Percentiles rank a stretch among this genome's conserved stretches.
These are phyloP conservation scores for Troilus luridus DNA, from an alignment of 2,888 invertebrate genomes.

Conservation along the genomic window DNA sequence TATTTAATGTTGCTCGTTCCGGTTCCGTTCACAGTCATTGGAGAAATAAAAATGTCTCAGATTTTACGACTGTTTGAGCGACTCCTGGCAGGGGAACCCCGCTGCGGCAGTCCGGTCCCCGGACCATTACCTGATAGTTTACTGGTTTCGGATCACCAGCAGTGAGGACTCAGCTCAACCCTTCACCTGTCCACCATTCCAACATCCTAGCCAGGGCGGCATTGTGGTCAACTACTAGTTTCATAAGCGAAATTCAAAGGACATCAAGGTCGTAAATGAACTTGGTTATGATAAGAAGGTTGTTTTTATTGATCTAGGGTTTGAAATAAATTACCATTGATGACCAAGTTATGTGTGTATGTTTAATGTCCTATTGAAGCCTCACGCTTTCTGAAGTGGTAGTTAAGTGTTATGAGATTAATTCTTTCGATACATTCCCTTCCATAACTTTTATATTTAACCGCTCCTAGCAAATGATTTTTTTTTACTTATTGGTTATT, in stretches of 20 bases:
- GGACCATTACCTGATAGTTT: constrained; percentile 2
- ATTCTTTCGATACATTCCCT: too few species aligned
- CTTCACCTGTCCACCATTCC: neutral
- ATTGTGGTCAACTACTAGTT: neutral
- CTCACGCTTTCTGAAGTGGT: neutral
- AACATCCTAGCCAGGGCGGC: neutral
- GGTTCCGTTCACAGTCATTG: constrained; percentile 21
- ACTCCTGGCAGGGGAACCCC: neutral
- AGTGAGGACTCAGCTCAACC: neutral
- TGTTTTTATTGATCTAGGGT: neutral
- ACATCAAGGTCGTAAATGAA: neutral
- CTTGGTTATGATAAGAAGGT: neutral
- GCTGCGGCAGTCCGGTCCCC: constrained; percentile 6
- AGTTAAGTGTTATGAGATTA: too few species aligned
- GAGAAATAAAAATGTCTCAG: constrained; percentile 41
- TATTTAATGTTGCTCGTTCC: constrained; percentile 43
- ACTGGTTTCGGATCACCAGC: constrained; percentile 17
- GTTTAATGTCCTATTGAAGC: neutral
- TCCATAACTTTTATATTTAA: too few species aligned
- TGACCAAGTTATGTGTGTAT: neutral
- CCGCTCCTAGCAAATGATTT: too few species aligned
- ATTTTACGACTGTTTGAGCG: constrained; percentile 48
- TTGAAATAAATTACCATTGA: neutral
- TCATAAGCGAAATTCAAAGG: neutral
- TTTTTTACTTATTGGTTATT: too few species aligned